These are phyloP conservation scores for Teleogryllus occipitalis DNA, from an alignment of 1,140 invertebrate genomes.

Conservation along the genomic window DNA sequence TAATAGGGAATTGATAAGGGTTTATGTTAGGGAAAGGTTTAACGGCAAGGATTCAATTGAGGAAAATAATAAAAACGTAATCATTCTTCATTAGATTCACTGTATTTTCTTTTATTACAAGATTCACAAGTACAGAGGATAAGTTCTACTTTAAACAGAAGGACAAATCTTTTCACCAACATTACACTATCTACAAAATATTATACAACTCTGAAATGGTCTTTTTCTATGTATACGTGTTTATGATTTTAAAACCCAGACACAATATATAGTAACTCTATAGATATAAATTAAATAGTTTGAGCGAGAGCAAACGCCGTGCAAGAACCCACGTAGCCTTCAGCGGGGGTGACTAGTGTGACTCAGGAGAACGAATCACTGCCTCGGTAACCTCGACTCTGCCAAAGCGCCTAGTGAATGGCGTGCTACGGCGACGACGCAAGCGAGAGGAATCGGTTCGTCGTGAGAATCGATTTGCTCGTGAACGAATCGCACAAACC, in stretches of 20 bases:
- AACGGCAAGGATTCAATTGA: too few relatives aligned
- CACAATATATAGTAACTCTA: background rate
- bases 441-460: background rate
- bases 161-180: constrained; percentile 4
- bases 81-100: background rate
- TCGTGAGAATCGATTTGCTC: background rate
- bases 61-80: too few relatives aligned
- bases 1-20: too few relatives aligned
- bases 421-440: background rate
- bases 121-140: background rate
- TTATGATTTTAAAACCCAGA: constrained; percentile 5
- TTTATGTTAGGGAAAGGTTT: too few relatives aligned
- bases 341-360: background rate
- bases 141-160: background rate
- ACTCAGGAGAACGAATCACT: background rate
- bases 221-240: background rate
- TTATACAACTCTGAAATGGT: background rate
- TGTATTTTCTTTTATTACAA: background rate
- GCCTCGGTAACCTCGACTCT: constrained; percentile 2
- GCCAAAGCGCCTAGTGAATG: background rate
- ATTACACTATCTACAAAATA: constrained; percentile 1
- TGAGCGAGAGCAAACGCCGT: background rate
- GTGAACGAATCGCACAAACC: background rate
- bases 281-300: constrained; percentile 1
- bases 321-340: background rate